These are phyloP conservation scores for Epizoanthus scotinus DNA, from an alignment of 92 coral and sea anemone genomes.

Conservation along the genomic window DNA sequence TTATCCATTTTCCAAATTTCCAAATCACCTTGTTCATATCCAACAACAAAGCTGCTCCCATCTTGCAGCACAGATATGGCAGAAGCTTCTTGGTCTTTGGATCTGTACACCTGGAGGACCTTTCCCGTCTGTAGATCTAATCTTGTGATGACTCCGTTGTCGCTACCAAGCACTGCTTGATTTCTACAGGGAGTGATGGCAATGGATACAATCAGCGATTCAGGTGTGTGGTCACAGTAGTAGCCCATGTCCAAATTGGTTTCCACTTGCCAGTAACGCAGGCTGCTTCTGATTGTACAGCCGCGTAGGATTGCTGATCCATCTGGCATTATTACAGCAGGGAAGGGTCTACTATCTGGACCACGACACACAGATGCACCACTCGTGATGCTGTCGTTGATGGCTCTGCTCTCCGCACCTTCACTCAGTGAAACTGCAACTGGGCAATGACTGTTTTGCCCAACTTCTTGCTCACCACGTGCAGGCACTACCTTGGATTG, in stretches of 20 bases:
- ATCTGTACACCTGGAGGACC: constrained; percentile 38
- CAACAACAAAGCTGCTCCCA: constrained; percentile 24
- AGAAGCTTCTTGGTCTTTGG: constrained; percentile 16
- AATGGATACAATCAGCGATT: constrained; percentile 45
- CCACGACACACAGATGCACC: constrained; percentile 19
- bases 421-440: neutral
- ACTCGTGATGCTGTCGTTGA: neutral
- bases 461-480: neutral
- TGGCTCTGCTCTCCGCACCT: neutral
- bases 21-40: constrained; percentile 27
- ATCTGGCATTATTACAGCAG: constrained; percentile 40
- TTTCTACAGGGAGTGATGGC: constrained; percentile 36
- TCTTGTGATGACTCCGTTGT: constrained; percentile 46
- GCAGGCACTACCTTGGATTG: neutral
- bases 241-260: constrained; percentile 46
- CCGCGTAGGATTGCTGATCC: constrained; percentile 50
- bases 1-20: constrained; percentile 33
- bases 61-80: constrained; percentile 19
- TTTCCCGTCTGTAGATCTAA: constrained; percentile 50
- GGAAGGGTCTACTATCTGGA: constrained; percentile 50
- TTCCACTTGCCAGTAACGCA: constrained; percentile 50
- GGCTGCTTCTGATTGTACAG: constrained; percentile 8
- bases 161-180: constrained; percentile 51
- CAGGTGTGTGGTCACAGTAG: constrained; percentile 36
- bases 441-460: neutral